Percentiles rank a stretch among this genome's conserved stretches.
These are phyloP conservation scores for Pristionchus exspectatus DNA, from an alignment of 2,888 invertebrate species.

Conservation along the genomic window DNA sequence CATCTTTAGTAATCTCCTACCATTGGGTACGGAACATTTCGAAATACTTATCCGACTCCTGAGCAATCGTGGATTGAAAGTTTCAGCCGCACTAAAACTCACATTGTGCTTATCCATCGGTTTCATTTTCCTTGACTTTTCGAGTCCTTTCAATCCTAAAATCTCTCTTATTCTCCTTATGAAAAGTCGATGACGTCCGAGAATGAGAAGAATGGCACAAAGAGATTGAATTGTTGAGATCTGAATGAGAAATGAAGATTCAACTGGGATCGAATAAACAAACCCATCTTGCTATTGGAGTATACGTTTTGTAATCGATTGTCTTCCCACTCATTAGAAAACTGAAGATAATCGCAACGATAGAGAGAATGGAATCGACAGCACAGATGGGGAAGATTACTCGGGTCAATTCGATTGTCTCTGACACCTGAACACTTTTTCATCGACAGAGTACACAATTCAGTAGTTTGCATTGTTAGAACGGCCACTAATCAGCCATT, in stretches of 20 bases:
- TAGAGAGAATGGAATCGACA: neutral
- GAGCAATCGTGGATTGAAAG: neutral
- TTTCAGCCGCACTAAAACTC: neutral
- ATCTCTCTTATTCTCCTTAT: slow-evolving; percentile 1
- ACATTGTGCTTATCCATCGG: neutral
- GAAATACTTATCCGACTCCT: slow-evolving; percentile 28
- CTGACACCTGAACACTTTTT: neutral
- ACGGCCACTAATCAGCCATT: too few relatives aligned
- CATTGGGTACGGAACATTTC: slow-evolving; percentile 22
- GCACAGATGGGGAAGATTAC: slow-evolving; percentile 19
- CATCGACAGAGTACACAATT: too few relatives aligned
- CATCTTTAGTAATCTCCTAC: neutral
- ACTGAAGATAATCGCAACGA: neutral
- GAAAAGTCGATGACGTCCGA: neutral
- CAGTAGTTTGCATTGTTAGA: too few relatives aligned
- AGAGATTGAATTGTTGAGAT: slow-evolving; percentile 13
- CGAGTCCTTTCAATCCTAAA: neutral
- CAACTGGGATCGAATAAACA: neutral
- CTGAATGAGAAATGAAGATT: neutral
- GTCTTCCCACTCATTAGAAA: neutral
- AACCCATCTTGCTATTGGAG: slow-evolving; percentile 2
- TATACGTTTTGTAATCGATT: slow-evolving; percentile 19
- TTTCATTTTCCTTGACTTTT: neutral
- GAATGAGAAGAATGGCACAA: neutral
- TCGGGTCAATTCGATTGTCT: slow-evolving; percentile 4